Base-by-base conservation (phyloP, 1,140 invertebrate species). In the Trypoxylus dichotomus region DNA sequence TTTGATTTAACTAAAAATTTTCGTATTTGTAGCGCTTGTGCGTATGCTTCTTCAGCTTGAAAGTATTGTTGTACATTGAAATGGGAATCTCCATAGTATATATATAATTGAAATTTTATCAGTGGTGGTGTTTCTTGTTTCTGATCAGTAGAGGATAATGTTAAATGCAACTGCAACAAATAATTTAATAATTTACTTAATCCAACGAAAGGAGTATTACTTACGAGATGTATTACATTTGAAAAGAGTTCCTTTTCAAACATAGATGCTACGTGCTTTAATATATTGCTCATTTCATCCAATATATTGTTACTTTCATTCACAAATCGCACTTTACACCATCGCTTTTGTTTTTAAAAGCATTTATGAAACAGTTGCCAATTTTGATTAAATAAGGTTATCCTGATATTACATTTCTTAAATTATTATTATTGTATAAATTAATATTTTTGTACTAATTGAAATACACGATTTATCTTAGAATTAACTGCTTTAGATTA, bases 41-140 rank as follows among this genome's bases (percentile, higher is more conserved):
- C 89, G 81, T 92, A 94, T 15, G 91, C 86, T 80, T 89, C 89
- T 86, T 94, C 93, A 21, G 93, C 92, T 83, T 91, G 91, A 43
- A 89, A 84, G 84, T 91, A 93, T 81, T 94, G 90, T 77, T 89
- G 88, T 2, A 90, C 81, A 42, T 92, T 87, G 85, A 90, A 93
- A 43, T 92, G 86, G 21, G 93, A 90, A 82, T 94, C 91, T 2
- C 90, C 93, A 85, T 91, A 91, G 83, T 91, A 92, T 47, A 92
- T 89, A 73, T 90, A 89, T 27, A 91, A 88, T 80, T 93, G 90
- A 80, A 92, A 92, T 82, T 91, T 92, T 54, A 87, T 87, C 41
- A 88, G 82, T 5, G 89, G 85, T 10, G 87, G 86, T 8, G 92
- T 82, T 75, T 93, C 92, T 54, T 86, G 85, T 82, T 90, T 90